Conservation (phyloP, 2,797 vertebrate genomes). For the Schizopygopsis malacanthus region DNA sequence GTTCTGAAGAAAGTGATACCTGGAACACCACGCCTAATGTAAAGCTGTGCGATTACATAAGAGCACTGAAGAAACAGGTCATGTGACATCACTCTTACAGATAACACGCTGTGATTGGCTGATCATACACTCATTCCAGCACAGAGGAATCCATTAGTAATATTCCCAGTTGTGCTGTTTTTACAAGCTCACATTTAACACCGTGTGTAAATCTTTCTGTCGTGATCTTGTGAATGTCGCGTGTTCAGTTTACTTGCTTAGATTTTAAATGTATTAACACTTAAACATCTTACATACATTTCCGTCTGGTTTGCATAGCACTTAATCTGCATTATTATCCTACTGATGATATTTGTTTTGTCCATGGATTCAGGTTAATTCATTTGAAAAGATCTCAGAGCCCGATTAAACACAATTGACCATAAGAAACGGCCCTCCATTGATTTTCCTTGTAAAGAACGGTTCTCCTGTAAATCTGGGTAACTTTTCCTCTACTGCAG, state of each 20-base stretch:
- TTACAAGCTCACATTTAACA: not conserved
- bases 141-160: not conserved
- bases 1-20: slow-evolving; percentile 56
- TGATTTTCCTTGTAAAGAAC: not conserved
- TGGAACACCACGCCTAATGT: slow-evolving; percentile 16
- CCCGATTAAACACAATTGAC: fast-evolving
- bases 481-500: not conserved
- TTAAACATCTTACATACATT: not conserved
- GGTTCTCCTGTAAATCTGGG: not conserved
- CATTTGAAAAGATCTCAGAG: not conserved
- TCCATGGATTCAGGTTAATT: not conserved
- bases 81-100: not conserved
- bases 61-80: not conserved
- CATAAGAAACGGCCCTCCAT: not conserved
- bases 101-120: not conserved
- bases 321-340: not conserved
- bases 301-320: not conserved
- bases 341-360: not conserved
- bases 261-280: not conserved
- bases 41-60: not conserved
- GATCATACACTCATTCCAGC: not conserved
- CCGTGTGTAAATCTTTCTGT: not conserved
- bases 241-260: not conserved
- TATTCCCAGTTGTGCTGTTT: not conserved
- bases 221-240: not conserved